A percentile compares a stretch with the other conserved stretches of the same genome.
Evolutionary conservation across 2,888 invertebrate genomes (phyloP).

Genomic region (Formica aserva): DNA sequence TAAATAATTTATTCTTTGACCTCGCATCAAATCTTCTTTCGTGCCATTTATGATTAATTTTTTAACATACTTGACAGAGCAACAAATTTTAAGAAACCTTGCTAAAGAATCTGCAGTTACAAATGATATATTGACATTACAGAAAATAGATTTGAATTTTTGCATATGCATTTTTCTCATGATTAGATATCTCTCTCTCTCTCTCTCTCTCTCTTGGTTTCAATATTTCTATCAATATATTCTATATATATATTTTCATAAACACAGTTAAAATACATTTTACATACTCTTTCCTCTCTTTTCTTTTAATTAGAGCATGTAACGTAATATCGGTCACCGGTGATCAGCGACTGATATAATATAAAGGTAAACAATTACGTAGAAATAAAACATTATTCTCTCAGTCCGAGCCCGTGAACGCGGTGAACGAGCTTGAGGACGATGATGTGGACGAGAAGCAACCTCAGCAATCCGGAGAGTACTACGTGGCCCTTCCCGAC

Average conservation of each 20-base stretch:
- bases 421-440: slow-evolving; percentile 82
- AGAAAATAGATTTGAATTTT: not conserved
- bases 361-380: not conserved
- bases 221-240: not conserved
- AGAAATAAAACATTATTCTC: not conserved
- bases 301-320: not conserved
- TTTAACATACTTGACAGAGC: not conserved
- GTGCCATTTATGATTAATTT: not conserved
- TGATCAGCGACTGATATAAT: not conserved
- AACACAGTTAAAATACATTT: slow-evolving; percentile 4
- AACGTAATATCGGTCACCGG: not conserved
- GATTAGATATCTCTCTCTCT: not conserved
- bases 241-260: not conserved
- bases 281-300: not conserved
- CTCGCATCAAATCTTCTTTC: not conserved
- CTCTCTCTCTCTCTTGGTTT: not conserved
- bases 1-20: not conserved
- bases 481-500: slow-evolving; percentile 89
- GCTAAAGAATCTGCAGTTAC: not conserved
- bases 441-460: slow-evolving; percentile 77
- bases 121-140: not conserved
- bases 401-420: slow-evolving; percentile 80
- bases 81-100: not conserved
- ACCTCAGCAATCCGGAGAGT: slow-evolving; percentile 86
- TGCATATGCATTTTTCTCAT: not conserved